These are phyloP conservation scores for Mesorhabditis spiculigera DNA, from an alignment of 2,888 invertebrate species.

Conservation along the genomic window DNA sequence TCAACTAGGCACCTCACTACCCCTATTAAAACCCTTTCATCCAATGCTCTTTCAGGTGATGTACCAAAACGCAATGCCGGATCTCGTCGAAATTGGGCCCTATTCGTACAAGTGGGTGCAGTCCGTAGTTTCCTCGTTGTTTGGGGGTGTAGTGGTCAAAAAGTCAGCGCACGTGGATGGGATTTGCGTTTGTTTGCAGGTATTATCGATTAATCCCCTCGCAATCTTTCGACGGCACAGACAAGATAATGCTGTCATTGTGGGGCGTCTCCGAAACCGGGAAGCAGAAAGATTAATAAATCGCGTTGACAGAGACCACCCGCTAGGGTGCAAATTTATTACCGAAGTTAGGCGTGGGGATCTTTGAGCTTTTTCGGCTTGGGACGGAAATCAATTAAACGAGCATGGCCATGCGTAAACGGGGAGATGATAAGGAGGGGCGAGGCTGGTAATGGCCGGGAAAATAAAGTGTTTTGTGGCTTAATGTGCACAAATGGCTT, in stretches of 20 bases:
- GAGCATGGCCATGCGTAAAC: too few relatives aligned
- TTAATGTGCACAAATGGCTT: background rate
- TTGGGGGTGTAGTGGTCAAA: background rate
- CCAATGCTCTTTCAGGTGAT: slow-evolving; percentile 9
- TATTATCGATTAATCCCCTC: slow-evolving; percentile 1
- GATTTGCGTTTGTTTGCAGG: background rate
- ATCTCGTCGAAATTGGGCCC: slow-evolving; percentile 33
- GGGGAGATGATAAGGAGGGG: too few relatives aligned
- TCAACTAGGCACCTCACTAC: too few relatives aligned
- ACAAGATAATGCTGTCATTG: background rate
- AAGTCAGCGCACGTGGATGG: background rate
- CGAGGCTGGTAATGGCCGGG: too few relatives aligned
- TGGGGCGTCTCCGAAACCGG: too few relatives aligned
- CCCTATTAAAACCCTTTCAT: background rate
- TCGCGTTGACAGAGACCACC: too few relatives aligned
- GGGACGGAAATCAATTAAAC: too few relatives aligned
- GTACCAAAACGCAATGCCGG: slow-evolving; percentile 30
- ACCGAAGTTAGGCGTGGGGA: too few relatives aligned
- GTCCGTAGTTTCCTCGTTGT: background rate
- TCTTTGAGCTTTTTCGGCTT: too few relatives aligned
- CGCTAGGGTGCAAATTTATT: too few relatives aligned
- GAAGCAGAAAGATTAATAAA: too few relatives aligned
- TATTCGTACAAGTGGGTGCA: slow-evolving; percentile 33
- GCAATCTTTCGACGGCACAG: background rate
- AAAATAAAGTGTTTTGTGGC: too few relatives aligned